Percentiles rank a stretch among this genome's conserved stretches.
Evolutionary conservation across 2,113 vertebrate species (phyloP).

Genomic region (Sisor rabdophorus): DNA sequence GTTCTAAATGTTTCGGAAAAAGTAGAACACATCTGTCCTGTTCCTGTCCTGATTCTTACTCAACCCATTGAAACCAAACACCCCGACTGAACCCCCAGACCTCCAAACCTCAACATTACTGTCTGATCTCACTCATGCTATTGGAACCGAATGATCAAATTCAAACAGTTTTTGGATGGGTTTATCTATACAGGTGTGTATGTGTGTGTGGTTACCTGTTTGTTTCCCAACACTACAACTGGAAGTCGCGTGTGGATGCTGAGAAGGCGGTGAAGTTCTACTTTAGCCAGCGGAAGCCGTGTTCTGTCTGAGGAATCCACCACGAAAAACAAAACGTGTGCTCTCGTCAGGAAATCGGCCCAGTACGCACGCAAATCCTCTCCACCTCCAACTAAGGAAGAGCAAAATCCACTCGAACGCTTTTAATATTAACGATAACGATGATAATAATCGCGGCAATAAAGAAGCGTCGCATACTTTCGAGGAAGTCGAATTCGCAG

Average conservation of each 20-base stretch:
- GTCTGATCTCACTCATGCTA: no score
- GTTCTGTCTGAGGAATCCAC: conserved; percentile 81
- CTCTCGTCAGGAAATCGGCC: conserved; percentile 79
- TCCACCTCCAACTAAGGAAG: conserved; percentile 74
- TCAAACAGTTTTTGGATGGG: no score
- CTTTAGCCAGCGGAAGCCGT: conserved; percentile 74
- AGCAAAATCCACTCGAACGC: neutral
- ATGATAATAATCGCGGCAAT: no score
- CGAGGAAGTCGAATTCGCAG: conserved; percentile 82
- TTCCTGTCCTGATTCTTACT: no score
- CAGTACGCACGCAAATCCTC: conserved; percentile 82
- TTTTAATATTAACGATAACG: no score
- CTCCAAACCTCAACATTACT: no score
- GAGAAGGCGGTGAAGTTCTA: conserved; percentile 80
- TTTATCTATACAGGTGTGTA: neutral
- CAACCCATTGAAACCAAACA: no score
- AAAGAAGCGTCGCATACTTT: conserved; percentile 71
- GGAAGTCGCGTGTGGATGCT: conserved; percentile 71
- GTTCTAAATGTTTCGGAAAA: no score
- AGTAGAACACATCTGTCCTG: no score
- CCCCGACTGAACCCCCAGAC: no score
- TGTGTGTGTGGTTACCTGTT: conserved; percentile 71
- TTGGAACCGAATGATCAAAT: no score
- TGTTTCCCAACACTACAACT: conserved; percentile 83
- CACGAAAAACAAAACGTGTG: conserved; percentile 83